A percentile compares a stretch with the other conserved stretches of the same genome.
Evolutionary conservation across 2,797 vertebrate genomes (phyloP).

Genomic region (Cyclopterus lumpus): DNA sequence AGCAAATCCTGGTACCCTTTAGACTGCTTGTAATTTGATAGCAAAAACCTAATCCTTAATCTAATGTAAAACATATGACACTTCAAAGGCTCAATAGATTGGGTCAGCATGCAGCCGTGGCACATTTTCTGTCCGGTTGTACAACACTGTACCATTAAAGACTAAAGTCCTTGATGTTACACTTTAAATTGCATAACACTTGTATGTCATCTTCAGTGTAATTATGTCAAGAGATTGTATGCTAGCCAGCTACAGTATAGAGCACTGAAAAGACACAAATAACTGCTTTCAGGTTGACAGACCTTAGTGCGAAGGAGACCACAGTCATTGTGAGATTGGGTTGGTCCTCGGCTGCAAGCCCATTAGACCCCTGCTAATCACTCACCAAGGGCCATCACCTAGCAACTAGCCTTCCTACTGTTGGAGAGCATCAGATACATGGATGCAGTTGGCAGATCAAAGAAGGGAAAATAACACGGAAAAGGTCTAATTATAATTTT

Average conservation of each 20-base stretch:
- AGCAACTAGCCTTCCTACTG: constrained; percentile 66
- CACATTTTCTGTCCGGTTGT: constrained; percentile 1
- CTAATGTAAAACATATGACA: not conserved
- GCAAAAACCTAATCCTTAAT: not conserved
- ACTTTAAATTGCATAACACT: constrained; percentile 50
- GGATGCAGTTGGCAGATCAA: constrained; percentile 1
- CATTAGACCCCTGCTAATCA: constrained; percentile 55
- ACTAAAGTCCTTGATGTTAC: constrained; percentile 7
- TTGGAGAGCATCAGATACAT: constrained; percentile 30
- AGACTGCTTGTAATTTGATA: not conserved
- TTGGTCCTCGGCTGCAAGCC: constrained; percentile 30
- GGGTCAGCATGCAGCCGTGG: not conserved
- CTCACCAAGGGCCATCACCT: constrained; percentile 67
- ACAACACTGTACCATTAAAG: not conserved
- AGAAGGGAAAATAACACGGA: not conserved
- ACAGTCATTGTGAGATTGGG: constrained; percentile 25
- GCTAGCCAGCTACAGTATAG: not conserved
- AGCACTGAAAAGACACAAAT: constrained; percentile 47
- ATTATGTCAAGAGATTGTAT: constrained; percentile 25
- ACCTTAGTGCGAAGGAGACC: constrained; percentile 41
- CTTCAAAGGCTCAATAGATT: not conserved
- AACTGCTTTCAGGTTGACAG: constrained; percentile 45
- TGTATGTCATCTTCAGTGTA: constrained; percentile 46
- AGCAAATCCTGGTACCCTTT: not conserved
- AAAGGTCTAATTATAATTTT: constrained; percentile 35